Conservation (phyloP, 2,888 invertebrate genomes). For the Cosmia trapezina region DNA sequence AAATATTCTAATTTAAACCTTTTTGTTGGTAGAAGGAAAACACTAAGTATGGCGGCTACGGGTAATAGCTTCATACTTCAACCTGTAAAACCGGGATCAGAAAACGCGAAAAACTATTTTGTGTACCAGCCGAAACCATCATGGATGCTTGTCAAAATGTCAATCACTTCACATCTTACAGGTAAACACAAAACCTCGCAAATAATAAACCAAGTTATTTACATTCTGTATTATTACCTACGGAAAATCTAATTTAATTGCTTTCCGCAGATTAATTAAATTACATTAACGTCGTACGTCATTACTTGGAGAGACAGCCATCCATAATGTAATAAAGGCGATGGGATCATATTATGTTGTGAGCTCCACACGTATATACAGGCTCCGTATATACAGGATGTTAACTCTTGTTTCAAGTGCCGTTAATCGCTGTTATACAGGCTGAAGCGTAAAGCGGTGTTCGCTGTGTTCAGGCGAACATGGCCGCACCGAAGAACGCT, state of each 20-base stretch:
- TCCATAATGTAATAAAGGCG: constrained; percentile 48
- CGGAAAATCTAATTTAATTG: constrained; percentile 44
- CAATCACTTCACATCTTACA: background rate
- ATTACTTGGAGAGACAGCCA: constrained; percentile 37
- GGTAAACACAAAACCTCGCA: background rate
- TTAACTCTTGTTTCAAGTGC: constrained; percentile 17
- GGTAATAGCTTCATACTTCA: constrained; percentile 40
- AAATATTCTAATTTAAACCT: constrained; percentile 29
- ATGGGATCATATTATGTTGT: constrained; percentile 18
- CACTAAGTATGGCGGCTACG: constrained; percentile 51
- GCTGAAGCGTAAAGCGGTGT: constrained; percentile 38
- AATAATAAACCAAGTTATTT: constrained; percentile 41
- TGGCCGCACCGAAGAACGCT: constrained; percentile 58
- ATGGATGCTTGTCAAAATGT: background rate
- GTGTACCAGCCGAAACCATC: background rate
- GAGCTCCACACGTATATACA: constrained; percentile 8
- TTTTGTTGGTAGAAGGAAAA: constrained; percentile 67
- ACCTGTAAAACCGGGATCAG: constrained; percentile 28
- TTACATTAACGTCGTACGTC: constrained; percentile 36
- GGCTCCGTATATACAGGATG: constrained; percentile 4
- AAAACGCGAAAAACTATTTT: background rate
- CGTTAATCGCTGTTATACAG: constrained; percentile 45
- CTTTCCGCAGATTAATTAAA: constrained; percentile 46
- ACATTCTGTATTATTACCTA: constrained; percentile 30
- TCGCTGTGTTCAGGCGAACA: constrained; percentile 30